Base-by-base conservation (phyloP, 2,888 invertebrate genomes). In the Apodemia zela region DNA sequence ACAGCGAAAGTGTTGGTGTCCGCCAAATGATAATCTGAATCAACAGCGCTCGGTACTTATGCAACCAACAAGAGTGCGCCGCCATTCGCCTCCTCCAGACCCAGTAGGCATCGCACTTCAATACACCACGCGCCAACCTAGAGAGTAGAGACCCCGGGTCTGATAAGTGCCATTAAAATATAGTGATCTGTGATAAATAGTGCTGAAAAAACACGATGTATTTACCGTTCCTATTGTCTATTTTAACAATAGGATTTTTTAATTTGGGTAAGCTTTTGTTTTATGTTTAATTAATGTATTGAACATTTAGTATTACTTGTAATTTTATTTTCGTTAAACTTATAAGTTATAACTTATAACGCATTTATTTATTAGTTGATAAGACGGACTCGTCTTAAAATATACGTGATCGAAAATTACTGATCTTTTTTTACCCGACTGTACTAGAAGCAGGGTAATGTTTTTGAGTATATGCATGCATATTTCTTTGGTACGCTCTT, bases 1-100 rank as follows among this genome's bases (percentile, higher is more conserved):
- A 79, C 78, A 86, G 89, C 88, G 90, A 90, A 90, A 90, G 90
- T 89, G 81, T 81, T 74, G 75, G 84, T 85, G 89, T 85, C 89
- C 89, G 87, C 87, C 90, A 90, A 89, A 89, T 86, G 86, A 87
- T 87, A 85, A 89, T 89, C 88, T 87, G 87, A 87, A 89, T 89
- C 86, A 87, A 82, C 78, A 78, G 75, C 70, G 75, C 76, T 74
- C 75, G 76, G 76, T 76, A 78, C 82, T 89, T 89, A 89, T 89
- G 89, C 89, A 89, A 89, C 78, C 67, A 72, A 73, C 75, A 72
- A 73, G 73, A 73, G 75, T 73, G 71, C 69, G 45, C 38, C 21
- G 60, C 45, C 69, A 70, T 70, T 69, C 71, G 72, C 72, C 66
- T 60, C 63, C 67, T 66, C 63, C 67, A 69, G 78, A 78, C 73